A percentile compares a stretch with the other conserved stretches of the same genome.
Evolutionary conservation across 1,140 invertebrate species (phyloP).

Genomic region (Chlorops oryzae): DNA sequence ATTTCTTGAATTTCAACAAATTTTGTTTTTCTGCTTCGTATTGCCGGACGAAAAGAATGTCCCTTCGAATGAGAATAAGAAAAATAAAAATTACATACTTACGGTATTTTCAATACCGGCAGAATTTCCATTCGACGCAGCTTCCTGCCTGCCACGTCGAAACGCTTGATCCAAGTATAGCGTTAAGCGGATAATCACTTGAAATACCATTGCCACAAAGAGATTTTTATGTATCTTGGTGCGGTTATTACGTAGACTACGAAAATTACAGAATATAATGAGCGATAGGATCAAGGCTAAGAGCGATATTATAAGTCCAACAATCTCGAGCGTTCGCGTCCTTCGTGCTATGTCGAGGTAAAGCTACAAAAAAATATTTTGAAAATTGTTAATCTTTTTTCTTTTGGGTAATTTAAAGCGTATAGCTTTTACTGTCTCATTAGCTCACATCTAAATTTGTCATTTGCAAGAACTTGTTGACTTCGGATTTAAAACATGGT

Average conservation of each 20-base stretch:
- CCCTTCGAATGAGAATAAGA: no score
- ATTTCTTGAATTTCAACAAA: no score
- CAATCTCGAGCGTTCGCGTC: constrained; percentile 73
- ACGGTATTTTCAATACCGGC: constrained; percentile 74
- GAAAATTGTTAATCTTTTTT: not conserved
- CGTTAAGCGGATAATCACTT: constrained; percentile 74
- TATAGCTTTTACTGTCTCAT: not conserved
- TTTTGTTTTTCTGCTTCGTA: no score
- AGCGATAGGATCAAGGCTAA: constrained; percentile 67
- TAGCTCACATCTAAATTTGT: constrained; percentile 48
- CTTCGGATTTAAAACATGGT: constrained; percentile 71
- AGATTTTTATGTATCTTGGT: constrained; percentile 85
- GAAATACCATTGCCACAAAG: constrained; percentile 78
- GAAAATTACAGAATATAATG: constrained; percentile 73
- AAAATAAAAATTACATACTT: constrained; percentile 36
- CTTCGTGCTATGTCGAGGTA: constrained; percentile 60
- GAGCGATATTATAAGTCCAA: constrained; percentile 73
- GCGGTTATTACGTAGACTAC: constrained; percentile 74
- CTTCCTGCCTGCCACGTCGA: constrained; percentile 38
- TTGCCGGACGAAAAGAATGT: no score
- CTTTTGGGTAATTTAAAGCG: no score
- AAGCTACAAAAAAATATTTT: not conserved
- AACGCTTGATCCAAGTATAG: constrained; percentile 80
- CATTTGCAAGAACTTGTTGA: constrained; percentile 59
- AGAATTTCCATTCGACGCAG: constrained; percentile 29